Evolutionary conservation across 2,797 vertebrate species (phyloP).

Genomic region (Centroberyx gerrardi): DNA sequence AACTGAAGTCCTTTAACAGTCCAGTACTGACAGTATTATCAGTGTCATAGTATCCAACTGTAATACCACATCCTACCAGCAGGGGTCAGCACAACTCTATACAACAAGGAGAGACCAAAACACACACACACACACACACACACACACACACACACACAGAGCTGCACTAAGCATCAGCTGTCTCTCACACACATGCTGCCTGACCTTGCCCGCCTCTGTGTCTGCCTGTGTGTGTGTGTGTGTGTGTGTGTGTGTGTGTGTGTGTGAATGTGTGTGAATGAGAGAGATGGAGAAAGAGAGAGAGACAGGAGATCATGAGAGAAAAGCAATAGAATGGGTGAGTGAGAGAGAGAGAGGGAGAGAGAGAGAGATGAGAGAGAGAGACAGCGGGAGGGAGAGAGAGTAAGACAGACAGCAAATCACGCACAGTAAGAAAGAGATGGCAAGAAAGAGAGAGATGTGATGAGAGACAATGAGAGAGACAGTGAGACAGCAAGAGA

Average conservation of each 20-base stretch:
- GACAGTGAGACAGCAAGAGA: not conserved
- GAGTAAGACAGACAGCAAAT: too few species aligned
- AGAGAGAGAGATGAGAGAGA: not conserved
- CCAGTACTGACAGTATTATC: too few species aligned
- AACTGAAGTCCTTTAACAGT: too few species aligned
- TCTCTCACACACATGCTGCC: conserved; percentile 15
- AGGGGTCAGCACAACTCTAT: conserved; percentile 56
- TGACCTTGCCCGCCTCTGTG: conserved; percentile 23
- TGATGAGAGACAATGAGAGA: too few species aligned
- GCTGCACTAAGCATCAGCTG: conserved; percentile 21
- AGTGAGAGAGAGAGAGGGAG: not conserved
- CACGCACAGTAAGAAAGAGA: too few species aligned
- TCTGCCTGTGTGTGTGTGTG: not conserved
- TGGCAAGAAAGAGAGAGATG: too few species aligned
- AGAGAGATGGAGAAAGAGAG: not conserved
- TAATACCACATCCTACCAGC: conserved; percentile 39
- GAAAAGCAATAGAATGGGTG: not conserved
- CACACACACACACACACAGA: not conserved
- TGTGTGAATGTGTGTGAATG: not conserved
- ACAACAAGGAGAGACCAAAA: not conserved
- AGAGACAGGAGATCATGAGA: not conserved
- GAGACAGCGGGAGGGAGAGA: not conserved
- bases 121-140: not conserved
- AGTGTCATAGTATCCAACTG: too few species aligned
- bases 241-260: not conserved